Evolutionary conservation across 2,113 vertebrate genomes (phyloP), one percentile per base, ranked within the genome.

Genomic region (Trogon melanurus): DNA sequence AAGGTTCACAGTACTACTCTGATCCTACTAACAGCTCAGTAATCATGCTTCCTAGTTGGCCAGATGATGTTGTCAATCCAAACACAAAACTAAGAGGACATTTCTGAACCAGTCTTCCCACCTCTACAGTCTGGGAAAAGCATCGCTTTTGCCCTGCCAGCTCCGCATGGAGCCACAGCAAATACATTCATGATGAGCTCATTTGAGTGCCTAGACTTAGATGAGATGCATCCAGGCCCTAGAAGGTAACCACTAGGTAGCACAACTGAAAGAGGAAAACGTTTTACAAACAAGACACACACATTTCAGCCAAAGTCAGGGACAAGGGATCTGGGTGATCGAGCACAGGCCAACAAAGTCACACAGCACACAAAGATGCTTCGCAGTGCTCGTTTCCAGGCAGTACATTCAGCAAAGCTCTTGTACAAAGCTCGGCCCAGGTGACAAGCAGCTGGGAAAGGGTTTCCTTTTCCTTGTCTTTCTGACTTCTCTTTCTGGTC

Each of bases 281-380:
- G 56, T 51, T 66, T 82, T 56, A 78, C 90, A 88, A 92, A 93
- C 13, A 41, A 92, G 91, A 95, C 91, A 91, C 0, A 0, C 36
- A 96, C 71, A 48, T 80, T 79, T 70, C 84, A 92, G 86, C 62
- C 62, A 50, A 50, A 75, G 72, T 74, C 60, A 70, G 54, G 47
- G 82, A 74, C 75, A 64, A 70, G 64, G 61, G 81, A 23, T 22
- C 70, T 30, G 54, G 27, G 75, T 57, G 57, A 48, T 47, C 1
- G 0, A 70, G 67, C 74, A 91, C 38, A 95, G 88, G 70, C 78
- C 1, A 2, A 64, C 62, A 56, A 47, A 88, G 56, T 13, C 71
- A 81, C 79, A 69, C 36, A 27, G 79, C 16, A 74, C 61, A 41
- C 9, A 29, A 41, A 27, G 71, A 74, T 50, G 53, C 48, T 65